Evolutionary conservation across 2,797 vertebrate genomes (phyloP).

Genomic region (Amblyraja radiata): DNA sequence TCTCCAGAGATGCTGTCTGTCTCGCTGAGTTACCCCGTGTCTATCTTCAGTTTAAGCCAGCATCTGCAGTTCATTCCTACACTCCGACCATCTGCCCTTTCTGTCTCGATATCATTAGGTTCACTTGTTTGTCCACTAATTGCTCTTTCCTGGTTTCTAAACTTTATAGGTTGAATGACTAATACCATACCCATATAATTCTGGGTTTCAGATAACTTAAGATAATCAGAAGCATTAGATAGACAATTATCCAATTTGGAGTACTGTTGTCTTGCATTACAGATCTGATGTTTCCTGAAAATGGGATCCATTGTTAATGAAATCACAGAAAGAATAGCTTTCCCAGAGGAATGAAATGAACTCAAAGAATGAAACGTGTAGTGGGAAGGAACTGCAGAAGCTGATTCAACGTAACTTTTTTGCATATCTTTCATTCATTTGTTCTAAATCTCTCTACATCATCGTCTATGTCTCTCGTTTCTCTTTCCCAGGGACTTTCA

Average conservation of each 20-base stretch:
- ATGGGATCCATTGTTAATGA: not conserved
- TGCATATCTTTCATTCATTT: too few species aligned
- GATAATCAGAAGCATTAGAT: not conserved
- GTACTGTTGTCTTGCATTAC: not conserved
- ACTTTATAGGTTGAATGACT: not conserved
- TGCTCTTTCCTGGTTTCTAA: constrained; percentile 3
- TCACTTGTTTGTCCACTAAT: not conserved
- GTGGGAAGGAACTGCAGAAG: not conserved
- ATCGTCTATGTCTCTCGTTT: too few species aligned
- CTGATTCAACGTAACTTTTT: too few species aligned
- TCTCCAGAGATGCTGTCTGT: too few species aligned
- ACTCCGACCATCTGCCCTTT: too few species aligned
- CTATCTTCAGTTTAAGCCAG: too few species aligned
- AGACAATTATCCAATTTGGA: not conserved
- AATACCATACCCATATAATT: not conserved
- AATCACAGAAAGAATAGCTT: not conserved
- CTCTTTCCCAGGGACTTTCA: too few species aligned
- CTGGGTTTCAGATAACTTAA: not conserved
- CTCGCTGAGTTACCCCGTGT: too few species aligned
- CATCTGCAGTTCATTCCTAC: too few species aligned
- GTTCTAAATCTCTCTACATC: too few species aligned
- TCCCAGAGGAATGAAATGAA: too few species aligned
- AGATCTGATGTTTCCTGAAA: not conserved
- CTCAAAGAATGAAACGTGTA: not conserved
- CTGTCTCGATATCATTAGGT: not conserved